Evolutionary conservation across 2,797 vertebrate species (phyloP).

Genomic region (Acrossocheilus wenchowensis): DNA sequence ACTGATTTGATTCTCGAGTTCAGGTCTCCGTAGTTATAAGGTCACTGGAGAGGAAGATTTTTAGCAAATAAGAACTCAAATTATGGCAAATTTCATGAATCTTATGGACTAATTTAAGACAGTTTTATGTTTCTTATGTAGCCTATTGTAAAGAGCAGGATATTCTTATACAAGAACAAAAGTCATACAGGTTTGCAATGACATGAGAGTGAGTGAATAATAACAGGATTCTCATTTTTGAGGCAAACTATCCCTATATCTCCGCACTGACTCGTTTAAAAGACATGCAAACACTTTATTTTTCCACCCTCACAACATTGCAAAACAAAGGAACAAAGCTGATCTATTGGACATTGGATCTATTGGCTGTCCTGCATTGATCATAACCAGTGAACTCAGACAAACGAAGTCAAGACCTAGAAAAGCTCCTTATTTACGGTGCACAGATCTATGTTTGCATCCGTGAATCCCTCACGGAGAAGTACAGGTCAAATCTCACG

Average conservation of each 20-base stretch:
- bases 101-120: background rate
- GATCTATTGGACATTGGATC: background rate
- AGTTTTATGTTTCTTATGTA: background rate
- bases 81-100: background rate
- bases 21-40: background rate
- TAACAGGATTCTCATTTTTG: background rate
- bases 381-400: conserved; percentile 30
- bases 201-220: background rate
- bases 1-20: background rate
- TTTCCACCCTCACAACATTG: background rate
- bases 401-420: conserved; percentile 36
- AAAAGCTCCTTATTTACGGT: conserved; percentile 37
- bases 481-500: conserved; percentile 30
- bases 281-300: conserved; percentile 5
- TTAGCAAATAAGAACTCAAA: background rate
- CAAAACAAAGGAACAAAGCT: conserved; percentile 27
- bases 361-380: conserved; percentile 26
- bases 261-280: background rate
- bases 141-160: background rate
- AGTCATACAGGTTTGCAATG: background rate
- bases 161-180: background rate
- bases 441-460: conserved; percentile 37
- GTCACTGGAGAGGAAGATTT: background rate
- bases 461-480: background rate
- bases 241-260: background rate